These are phyloP conservation scores for Tokudaia muenninki DNA, from an alignment of 2,797 vertebrate genomes.

Conservation along the genomic window DNA sequence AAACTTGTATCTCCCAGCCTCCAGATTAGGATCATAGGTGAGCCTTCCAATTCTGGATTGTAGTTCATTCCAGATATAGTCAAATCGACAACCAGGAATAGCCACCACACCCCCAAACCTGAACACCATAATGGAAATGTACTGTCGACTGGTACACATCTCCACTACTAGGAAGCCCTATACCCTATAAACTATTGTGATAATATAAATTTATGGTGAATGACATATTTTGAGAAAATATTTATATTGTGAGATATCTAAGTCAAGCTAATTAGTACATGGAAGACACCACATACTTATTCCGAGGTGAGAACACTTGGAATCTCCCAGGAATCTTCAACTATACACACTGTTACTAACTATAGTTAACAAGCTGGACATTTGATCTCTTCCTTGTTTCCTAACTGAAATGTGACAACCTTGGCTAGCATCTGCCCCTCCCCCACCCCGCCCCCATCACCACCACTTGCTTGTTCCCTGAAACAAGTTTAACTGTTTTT, in stretches of 20 bases:
- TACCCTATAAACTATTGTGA: not conserved
- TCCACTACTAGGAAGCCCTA: not conserved
- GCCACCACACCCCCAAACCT: not conserved
- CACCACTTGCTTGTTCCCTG: not conserved
- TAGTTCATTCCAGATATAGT: no score
- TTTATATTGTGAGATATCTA: not conserved
- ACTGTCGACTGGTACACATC: not conserved
- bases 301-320: conserved; percentile 2
- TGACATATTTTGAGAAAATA: not conserved
- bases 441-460: no score
- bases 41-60: no score
- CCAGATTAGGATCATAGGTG: no score
- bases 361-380: not conserved
- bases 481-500: not conserved
- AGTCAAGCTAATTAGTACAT: not conserved
- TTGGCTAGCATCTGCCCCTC: not conserved
- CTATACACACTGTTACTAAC: not conserved
- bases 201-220: not conserved
- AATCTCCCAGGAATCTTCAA: not conserved
- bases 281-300: not conserved
- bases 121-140: conserved; percentile 37
- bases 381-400: not conserved
- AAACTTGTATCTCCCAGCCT: no score
- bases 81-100: no score
- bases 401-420: not conserved